These are phyloP conservation scores for Gerris lacustris DNA, from an alignment of 2,888 invertebrate species.

Conservation along the genomic window DNA sequence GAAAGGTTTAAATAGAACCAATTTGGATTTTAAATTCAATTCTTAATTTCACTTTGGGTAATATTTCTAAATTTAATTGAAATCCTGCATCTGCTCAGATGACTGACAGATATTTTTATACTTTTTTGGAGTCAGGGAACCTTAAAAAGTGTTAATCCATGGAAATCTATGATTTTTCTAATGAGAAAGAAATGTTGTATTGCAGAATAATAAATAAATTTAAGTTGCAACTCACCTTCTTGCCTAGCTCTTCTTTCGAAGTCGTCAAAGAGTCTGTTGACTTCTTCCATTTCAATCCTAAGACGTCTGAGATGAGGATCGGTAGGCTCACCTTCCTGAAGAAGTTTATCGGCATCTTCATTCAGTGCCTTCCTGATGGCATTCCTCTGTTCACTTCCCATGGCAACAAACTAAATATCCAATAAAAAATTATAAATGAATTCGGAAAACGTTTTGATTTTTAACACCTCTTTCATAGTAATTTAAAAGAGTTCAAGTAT, in stretches of 20 bases:
- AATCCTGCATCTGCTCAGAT: no score
- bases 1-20: no score
- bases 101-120: no score
- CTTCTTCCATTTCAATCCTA: conserved; percentile 85
- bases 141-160: no score
- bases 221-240: conserved; percentile 47
- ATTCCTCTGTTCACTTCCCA: conserved; percentile 91
- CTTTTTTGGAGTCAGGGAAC: no score
- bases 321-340: conserved; percentile 90
- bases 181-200: no score
- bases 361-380: conserved; percentile 88
- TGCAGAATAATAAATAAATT: neutral
- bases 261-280: conserved; percentile 85
- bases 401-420: conserved; percentile 66
- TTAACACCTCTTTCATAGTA: neutral
- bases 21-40: no score
- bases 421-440: conserved; percentile 2
- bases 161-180: no score
- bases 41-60: no score
- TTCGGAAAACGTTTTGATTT: conserved; percentile 7
- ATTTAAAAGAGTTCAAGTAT: neutral
- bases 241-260: conserved; percentile 78
- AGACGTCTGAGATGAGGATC: conserved; percentile 83
- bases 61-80: no score
- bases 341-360: conserved; percentile 90